Conservation (phyloP, 2,888 invertebrate genomes). For the Limnephilus marmoratus region DNA sequence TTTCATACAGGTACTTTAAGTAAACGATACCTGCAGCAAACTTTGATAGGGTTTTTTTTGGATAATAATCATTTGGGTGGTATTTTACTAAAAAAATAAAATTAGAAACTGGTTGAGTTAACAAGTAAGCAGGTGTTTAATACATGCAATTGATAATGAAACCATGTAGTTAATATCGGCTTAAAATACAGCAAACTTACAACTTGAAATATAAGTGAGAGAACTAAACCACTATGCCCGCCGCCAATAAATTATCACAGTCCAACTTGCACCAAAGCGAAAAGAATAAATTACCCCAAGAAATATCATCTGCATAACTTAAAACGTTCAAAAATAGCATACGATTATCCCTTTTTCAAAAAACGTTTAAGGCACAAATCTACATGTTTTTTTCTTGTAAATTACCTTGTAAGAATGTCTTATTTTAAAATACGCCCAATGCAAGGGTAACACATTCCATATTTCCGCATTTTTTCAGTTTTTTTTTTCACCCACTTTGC, state of each 20-base stretch:
- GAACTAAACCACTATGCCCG: constrained; percentile 6
- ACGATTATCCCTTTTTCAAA: constrained; percentile 33
- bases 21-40: too few species aligned
- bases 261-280: constrained; percentile 16
- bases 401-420: constrained; percentile 56
- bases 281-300: constrained; percentile 49
- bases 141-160: too few species aligned
- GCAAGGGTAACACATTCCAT: constrained; percentile 48
- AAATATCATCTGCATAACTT: constrained; percentile 55
- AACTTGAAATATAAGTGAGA: background rate
- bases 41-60: too few species aligned
- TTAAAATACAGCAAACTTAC: too few species aligned
- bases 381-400: constrained; percentile 10
- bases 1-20: too few species aligned
- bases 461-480: constrained; percentile 55
- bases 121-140: too few species aligned
- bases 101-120: too few species aligned
- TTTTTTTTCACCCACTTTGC: background rate
- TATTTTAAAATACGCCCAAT: constrained; percentile 48
- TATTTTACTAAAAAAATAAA: too few species aligned
- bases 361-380: constrained; percentile 4
- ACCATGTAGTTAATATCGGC: too few species aligned
- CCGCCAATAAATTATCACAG: constrained; percentile 15
- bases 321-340: constrained; percentile 52
- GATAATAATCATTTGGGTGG: too few species aligned